A percentile compares a stretch with the other conserved stretches of the same genome.
Evolutionary conservation across 2,797 vertebrate genomes (phyloP).

Genomic region (Dipus sagitta): DNA sequence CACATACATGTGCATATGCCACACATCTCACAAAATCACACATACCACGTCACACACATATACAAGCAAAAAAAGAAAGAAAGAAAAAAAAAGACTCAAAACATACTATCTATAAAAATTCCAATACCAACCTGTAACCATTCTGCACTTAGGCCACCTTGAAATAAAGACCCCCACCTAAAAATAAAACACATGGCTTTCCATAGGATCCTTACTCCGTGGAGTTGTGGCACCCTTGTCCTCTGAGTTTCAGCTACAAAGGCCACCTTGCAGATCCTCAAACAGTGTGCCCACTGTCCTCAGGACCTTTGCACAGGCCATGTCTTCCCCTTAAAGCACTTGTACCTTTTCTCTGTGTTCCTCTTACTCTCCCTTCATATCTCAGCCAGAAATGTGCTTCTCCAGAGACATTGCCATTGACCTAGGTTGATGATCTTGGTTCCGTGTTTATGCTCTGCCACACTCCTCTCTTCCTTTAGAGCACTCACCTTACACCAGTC

Average conservation of each 20-base stretch:
- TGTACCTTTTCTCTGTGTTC: not conserved
- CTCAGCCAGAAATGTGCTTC: not conserved
- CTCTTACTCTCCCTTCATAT: not conserved
- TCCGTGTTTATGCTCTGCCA: not conserved
- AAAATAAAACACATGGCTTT: not conserved
- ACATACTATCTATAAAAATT: not conserved
- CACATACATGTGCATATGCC: no score
- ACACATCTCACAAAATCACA: no score
- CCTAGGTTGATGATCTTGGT: not conserved
- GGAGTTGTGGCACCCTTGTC: not conserved
- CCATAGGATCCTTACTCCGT: not conserved
- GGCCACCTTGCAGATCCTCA: not conserved
- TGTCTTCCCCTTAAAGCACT: not conserved
- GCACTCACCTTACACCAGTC: not conserved
- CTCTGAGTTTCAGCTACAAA: not conserved
- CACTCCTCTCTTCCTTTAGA: not conserved
- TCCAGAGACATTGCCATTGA: not conserved
- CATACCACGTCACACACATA: no score
- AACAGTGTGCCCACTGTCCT: not conserved
- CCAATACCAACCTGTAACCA: not conserved
- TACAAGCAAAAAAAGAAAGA: no score
- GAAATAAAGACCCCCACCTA: not conserved
- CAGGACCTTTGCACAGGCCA: not conserved
- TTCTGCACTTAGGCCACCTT: not conserved
- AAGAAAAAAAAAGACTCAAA: no score